Base-by-base conservation (phyloP, 2,888 invertebrate genomes). In the Drosophila anceps region DNA sequence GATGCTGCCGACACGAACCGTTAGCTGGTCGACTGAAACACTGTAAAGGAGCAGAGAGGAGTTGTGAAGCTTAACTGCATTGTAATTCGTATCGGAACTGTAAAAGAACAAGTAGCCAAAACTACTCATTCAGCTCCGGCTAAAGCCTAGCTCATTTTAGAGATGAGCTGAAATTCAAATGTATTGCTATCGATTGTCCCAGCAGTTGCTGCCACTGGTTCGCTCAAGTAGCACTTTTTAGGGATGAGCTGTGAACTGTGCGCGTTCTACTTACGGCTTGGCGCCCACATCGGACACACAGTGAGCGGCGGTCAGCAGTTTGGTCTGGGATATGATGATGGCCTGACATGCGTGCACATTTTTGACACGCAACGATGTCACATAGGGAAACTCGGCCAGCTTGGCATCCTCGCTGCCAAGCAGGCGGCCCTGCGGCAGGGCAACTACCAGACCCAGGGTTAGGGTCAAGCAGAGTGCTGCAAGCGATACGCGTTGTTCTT, bases 361-460 rank as follows among this genome's bases (percentile, higher is more conserved):
- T 55, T 90, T 72, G 8, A 85, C 68, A 27, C 91, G 90, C 35
- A 93, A 62, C 7, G 93, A 93, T 3, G 85, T 90, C 68, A 92
- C 91, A 81, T 91, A 91, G 9, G 93, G 93, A 69, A 90, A 91
- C 69, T 92, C 88, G 3, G 84, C 90, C 12, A 76, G 41, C 0
- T 58, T 41, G 20, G 92, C 93, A 71, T 92, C 88, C 29, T 84
- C 77, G 5, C 93, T 93, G 37, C 91, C 92, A 46, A 89, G 65
- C 13, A 92, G 73, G 27, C 91, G 85, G 2, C 76, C 68, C 48
- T 82, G 77, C 0, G 85, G 88, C 59, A 62, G 31, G 27, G 84
- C 76, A 15, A 29, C 4, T 1, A 15, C 61, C 7, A 67, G 33
- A 10, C 31, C 50, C 29, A 76, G 27, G 31, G 68, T 65, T 44